Conservation (phyloP, 1,140 invertebrate genomes). For the Pseudobourletiella spinata region DNA sequence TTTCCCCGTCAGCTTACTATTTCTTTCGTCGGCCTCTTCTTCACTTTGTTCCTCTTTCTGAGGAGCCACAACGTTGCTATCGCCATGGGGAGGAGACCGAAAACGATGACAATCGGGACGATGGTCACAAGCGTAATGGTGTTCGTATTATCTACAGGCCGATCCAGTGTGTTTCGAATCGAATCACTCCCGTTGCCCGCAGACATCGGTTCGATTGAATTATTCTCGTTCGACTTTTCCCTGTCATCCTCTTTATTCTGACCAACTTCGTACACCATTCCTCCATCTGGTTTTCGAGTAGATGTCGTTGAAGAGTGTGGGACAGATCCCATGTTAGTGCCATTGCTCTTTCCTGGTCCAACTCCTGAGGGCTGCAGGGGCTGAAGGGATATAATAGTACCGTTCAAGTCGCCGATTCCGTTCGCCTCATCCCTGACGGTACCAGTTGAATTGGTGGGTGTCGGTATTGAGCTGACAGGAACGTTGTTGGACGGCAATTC, state of each 20-base stretch:
- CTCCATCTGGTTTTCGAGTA: too few species aligned
- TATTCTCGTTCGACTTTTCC: background rate
- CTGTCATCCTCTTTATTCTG: background rate
- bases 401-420: too few species aligned
- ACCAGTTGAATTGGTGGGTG: too few species aligned
- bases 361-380: too few species aligned
- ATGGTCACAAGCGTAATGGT: conserved; percentile 32
- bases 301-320: background rate
- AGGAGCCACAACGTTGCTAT: conserved; percentile 35
- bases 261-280: background rate
- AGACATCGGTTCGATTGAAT: background rate
- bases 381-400: too few species aligned
- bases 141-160: conserved; percentile 7
- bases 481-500: too few species aligned
- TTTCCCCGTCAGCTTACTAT: too few species aligned
- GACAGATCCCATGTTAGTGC: background rate
- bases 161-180: background rate
- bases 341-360: too few species aligned
- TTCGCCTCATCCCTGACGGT: too few species aligned
- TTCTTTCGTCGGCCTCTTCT: conserved; percentile 32
- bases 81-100: conserved; percentile 35
- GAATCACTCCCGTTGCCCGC: background rate
- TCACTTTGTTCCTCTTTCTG: conserved; percentile 32
- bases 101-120: conserved; percentile 37
- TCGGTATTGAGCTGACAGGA: too few species aligned